Evolutionary conservation across 2,888 invertebrate genomes (phyloP), one percentile per base, ranked within the genome.

Genomic region (Sesia bembeciformis): DNA sequence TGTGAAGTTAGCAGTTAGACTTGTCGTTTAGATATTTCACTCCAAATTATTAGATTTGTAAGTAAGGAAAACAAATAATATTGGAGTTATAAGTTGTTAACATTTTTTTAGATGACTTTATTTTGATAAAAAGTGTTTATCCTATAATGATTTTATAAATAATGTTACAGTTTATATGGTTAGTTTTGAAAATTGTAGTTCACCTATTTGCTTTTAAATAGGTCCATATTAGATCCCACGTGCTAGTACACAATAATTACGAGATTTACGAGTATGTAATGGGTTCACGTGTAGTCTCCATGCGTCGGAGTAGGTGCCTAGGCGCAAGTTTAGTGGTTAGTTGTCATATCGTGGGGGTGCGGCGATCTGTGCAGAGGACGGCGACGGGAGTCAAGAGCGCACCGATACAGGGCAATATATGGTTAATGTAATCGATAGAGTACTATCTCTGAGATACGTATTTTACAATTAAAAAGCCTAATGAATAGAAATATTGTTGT

Each of bases 401-500:
- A 66, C 67, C 65, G 60, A 63, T 70, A 74, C 72, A 72, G 76
- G 75, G 72, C 70, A 67, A 70, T 66, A 66, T 61, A 42, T 42
- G 42, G 42, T 6, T 42, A 42, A 42, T 7, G 42, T 42, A 42
- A 23, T 50, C 39, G 53, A 50, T 53, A 46, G 63, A 52, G 23
- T 52, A 40, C 23, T 53, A 50, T 53, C 40, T 8, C 39, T 43
- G 40, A 71, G 64, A 78, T 78, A 77, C 72, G 74, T 81, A 78
- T 73, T 70, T 77, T 76, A 81, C 73, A 78, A 79, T 77, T 78
- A 76, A 72, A 65, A 71, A 53, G 85, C 84, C 86, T 86, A 87
- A 86, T 76, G 69, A 77, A 68, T 82, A 81, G 79, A 65, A 62
- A 74, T 74, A 82, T 84, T 84, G 85, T 88, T 89, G 87, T 88